Evolutionary conservation across 2,113 vertebrate genomes (phyloP), one percentile per base, ranked within the genome.

Genomic region (Pteropus alecto): DNA sequence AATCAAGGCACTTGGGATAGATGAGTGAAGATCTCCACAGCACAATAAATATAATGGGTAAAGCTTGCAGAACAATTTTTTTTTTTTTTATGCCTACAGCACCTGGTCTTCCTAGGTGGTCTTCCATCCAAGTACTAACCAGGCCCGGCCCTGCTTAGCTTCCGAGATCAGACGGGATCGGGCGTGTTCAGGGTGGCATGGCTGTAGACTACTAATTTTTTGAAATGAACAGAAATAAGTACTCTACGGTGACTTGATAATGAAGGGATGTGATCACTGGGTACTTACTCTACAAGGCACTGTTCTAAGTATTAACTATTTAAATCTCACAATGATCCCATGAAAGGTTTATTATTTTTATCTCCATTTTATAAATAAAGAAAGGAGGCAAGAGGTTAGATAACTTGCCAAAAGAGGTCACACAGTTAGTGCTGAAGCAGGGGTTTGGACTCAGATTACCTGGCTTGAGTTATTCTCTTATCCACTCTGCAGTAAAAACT

Each of bases 341-440:
- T n/a, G 30, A 95, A 18, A 33, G 65, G 1, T 85, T 85, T 65
- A 65, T 54, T 68, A 90, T 73, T 88, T 54, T 87, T 41, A 73
- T 41, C 6, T 30, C 28, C 26, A 92, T 56, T 96, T 94, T 88
- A 90, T 82, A 46, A 87, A 67, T 61, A 94, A 90, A 88, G 43
- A 56, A 92, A 65, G 35, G 56, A 87, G 35, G 28, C 18, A 8
- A 96, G 30, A 94, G 26, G 38, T 43, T 87, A 89, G 43, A 30
- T 60, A 92, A 95, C 60, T 85, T 38, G 76, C 10, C 84, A 94
- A 15, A 28, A 0, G 22, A 87, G 8, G 18, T 70, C 48, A 92
- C 26, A 63, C 14, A 74, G 33, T 46, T 51, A 71, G 38, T 82
- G 51, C 46, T 65, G 68, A 87, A 87, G 58, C 5, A 71, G 68